Evolutionary conservation across 2,888 invertebrate genomes (phyloP), one percentile per base, ranked within the genome.

Genomic region (Corythucha ciliata): DNA sequence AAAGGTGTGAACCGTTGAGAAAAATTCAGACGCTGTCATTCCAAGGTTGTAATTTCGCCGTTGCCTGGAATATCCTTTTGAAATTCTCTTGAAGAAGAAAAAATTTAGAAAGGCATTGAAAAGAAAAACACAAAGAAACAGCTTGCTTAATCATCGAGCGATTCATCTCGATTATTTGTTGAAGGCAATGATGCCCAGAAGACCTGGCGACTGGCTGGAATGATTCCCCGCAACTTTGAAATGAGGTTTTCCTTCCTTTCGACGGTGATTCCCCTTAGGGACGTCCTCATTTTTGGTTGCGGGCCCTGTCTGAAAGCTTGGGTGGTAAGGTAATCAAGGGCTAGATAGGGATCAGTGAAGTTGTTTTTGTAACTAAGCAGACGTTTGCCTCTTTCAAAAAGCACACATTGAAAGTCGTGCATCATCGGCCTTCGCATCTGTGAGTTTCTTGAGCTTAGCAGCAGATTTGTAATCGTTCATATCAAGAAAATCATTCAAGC

Each of bases 401-500:
- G n/a, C n/a, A n/a, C n/a, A n/a, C n/a, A n/a, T n/a, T n/a, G n/a
- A n/a, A n/a, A n/a, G n/a, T n/a, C 36, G 14, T 36, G 36, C 4
- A 36, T 4, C n/a, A 7, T 4, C 5, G 36, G 36, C 14, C 36
- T 36, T 14, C 20, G 4, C 4, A n/a, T n/a, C n/a, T n/a, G 18
- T 3, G 41, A 4, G 22, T 25, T 41, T 41, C 10, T 12, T 21
- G 10, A 41, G 25, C n/a, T 41, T 41, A 20, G 41, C 41, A 4
- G 4, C 24, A 3, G 41, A 22, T 12, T 41, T 41, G 22, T 3
- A 41, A 21, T 41, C 41, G 16, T 41, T 44, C 4, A 26, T 14
- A 26, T 44, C 14, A 21, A 40, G 18, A 44, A 44, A 32, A n/a
- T 44, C 25, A 5, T 44, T 6, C 29, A 44, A 34, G 3, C 18